A percentile compares a stretch with the other conserved stretches of the same genome.
These are phyloP conservation scores for Philotrypesis tridentata DNA, from an alignment of 1,140 invertebrate genomes.

Conservation along the genomic window DNA sequence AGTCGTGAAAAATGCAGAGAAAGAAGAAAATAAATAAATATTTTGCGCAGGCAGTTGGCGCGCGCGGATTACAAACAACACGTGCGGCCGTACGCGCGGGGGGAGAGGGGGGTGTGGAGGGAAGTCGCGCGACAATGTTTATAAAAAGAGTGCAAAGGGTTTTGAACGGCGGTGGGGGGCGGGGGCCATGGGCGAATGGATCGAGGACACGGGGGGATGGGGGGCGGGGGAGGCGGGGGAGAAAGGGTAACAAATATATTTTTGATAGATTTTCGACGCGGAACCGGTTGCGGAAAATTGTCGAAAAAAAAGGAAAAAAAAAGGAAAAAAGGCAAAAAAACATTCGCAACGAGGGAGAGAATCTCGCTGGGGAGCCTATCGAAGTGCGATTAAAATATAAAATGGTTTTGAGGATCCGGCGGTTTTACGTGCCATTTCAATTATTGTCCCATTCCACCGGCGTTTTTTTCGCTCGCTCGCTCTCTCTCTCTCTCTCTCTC, in stretches of 20 bases:
- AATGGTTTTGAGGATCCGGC: constrained; percentile 71
- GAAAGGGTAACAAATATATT: constrained; percentile 42
- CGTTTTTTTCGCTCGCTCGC: constrained; percentile 69
- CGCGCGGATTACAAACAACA: constrained; percentile 42
- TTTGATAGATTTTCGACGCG: constrained; percentile 49
- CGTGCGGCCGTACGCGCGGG: too few relatives aligned
- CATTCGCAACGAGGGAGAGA: constrained; percentile 45
- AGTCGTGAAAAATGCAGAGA: constrained; percentile 42
- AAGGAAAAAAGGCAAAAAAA: background rate
- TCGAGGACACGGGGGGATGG: too few relatives aligned
- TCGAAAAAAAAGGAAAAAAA: constrained; percentile 27
- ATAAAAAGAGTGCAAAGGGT: constrained; percentile 32
- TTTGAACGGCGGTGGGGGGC: background rate
- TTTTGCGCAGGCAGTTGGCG: constrained; percentile 5
- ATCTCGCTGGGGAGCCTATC: constrained; percentile 62
- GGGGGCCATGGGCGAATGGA: background rate
- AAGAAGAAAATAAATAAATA: constrained; percentile 43
- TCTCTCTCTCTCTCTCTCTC: too few relatives aligned
- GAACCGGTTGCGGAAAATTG: constrained; percentile 44
- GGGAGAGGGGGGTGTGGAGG: too few relatives aligned
- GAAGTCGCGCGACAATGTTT: constrained; percentile 5
- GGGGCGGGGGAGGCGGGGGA: background rate
- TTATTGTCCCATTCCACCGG: constrained; percentile 63
- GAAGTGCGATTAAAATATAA: constrained; percentile 72
- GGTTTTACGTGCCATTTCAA: constrained; percentile 72